These are phyloP conservation scores for Halcyon leucocephala DNA, from an alignment of 2,797 vertebrate species.

Conservation along the genomic window DNA sequence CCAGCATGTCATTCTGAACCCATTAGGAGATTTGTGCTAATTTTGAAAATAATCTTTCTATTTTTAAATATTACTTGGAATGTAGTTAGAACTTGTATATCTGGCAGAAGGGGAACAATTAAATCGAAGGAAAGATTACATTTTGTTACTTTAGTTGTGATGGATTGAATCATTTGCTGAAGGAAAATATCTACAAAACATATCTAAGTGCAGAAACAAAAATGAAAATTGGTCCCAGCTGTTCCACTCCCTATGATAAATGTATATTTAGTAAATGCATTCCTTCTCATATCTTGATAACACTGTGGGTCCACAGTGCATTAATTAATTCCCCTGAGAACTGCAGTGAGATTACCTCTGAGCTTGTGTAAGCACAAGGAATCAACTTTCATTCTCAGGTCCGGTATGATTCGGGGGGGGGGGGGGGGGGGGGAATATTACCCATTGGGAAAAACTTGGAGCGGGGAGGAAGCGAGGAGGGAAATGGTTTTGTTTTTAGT, in stretches of 20 bases:
- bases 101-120: slow-evolving; percentile 36
- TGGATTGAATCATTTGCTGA: slow-evolving; percentile 24
- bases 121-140: slow-evolving; percentile 16
- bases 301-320: neutral
- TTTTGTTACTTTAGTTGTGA: slow-evolving; percentile 43
- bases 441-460: too few species aligned
- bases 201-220: slow-evolving; percentile 5
- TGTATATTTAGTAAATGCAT: slow-evolving; percentile 4
- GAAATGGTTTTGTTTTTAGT: too few species aligned
- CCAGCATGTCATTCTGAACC: slow-evolving; percentile 17
- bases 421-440: too few species aligned
- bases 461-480: too few species aligned
- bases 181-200: slow-evolving; percentile 33
- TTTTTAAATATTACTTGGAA: slow-evolving; percentile 32
- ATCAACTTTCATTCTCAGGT: neutral
- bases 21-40: slow-evolving; percentile 27
- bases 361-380: neutral
- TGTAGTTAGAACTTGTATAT: slow-evolving; percentile 1
- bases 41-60: slow-evolving; percentile 39
- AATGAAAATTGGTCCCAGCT: neutral
- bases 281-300: neutral
- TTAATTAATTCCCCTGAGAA: neutral
- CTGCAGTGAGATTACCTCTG: neutral
- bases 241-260: neutral
- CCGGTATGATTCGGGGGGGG: neutral